Evolutionary conservation across 2,888 invertebrate species (phyloP), one percentile per base, ranked within the genome.

Genomic region (Diachrysia chrysitis): DNA sequence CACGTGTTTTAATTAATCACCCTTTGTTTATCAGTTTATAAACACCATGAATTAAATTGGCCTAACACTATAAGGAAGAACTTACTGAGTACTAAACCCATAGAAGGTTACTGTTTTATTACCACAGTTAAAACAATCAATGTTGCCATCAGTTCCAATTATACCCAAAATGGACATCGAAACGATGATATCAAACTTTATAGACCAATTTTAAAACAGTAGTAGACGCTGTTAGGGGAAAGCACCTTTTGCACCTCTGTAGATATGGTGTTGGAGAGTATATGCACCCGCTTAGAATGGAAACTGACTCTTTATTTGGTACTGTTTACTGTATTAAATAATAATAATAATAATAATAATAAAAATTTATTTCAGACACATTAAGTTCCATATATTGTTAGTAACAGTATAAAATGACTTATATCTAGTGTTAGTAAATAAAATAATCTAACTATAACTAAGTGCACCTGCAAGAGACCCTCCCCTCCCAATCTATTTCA

Each of bases 201-300:
- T 72, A 35, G 68, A 42, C 56, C 77, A 71, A 75, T 76, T 75
- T 64, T 59, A 68, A 72, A 72, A 72, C 73, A 68, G 77, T 59
- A 68, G 77, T 57, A 62, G 61, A 32, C 32, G 0, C 35, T 64
- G 59, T 51, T 64, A 14, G 12, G n/a, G n/a, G n/a, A n/a, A n/a
- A 12, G 25, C 35, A 68, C 42, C 53, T 64, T 56, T 56, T 62
- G 61, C 63, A 67, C 72, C 61, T 63, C 51, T 35, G 6, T 46
- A 16, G 25, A 16, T 53, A 56, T 61, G 62, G 61, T 55, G 29
- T 60, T 32, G n/a, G 7, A 21, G 29, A 48, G 58, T 60, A 53
- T 71, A 48, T 17, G 17, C n/a, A 42, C 42, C n/a, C 2, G 16
- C 17, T 48, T 48, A 48, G 48, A 48, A 48, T 48, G 48, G 48